Base-by-base conservation (phyloP, 30 jellyfish, hydroid and myxozoan species). In the Clytia hemisphaerica region DNA sequence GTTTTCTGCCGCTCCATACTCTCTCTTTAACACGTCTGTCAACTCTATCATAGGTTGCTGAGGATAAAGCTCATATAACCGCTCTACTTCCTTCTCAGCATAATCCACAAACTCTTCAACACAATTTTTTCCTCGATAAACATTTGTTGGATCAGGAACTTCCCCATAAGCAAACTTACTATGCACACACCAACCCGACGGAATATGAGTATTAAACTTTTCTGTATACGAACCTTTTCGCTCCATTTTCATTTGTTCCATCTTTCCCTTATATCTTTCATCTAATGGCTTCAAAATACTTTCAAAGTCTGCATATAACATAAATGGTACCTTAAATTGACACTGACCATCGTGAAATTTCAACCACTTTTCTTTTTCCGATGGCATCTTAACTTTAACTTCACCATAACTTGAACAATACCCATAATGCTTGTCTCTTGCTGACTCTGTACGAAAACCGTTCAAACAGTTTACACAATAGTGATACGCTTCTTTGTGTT, bases 301-400 rank as follows among this genome's bases (percentile, higher is more conserved):
- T 49, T 69, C 81, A 50, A 69, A 69, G 60, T 45, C 81, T 4
- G 81, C 81, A 49, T 69, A 45, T 35, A 69, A 29, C 6, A 50
- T 35, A 45, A 69, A 42, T 5, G 81, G 81, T 10, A 45, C 81
- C 28, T 16, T 69, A 22, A 45, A 33, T 9, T 47, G 35, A 24
- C 76, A 7, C 33, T 69, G 7, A 6, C 33, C 2, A 49, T 69
- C 1, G 2, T 21, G 54, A 45, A 1, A 45, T 6, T 26, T 22
- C 75, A 69, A 30, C 9, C 57, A 18, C 40, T 47, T 44, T 18
- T 32, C 65, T 49, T 37, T 18, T 35, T 69, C 73, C 2, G 38
- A 1, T 22, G 77, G 81, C 73, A 69, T 49, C 59, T 69, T 34
- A 16, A 69, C 59, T 49, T 44, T 42, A 50, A 69, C 81, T 18